These are phyloP conservation scores for Pelagia noctiluca DNA, from an alignment of 30 jellyfish, hydroid and myxozoan genomes.

Conservation along the genomic window DNA sequence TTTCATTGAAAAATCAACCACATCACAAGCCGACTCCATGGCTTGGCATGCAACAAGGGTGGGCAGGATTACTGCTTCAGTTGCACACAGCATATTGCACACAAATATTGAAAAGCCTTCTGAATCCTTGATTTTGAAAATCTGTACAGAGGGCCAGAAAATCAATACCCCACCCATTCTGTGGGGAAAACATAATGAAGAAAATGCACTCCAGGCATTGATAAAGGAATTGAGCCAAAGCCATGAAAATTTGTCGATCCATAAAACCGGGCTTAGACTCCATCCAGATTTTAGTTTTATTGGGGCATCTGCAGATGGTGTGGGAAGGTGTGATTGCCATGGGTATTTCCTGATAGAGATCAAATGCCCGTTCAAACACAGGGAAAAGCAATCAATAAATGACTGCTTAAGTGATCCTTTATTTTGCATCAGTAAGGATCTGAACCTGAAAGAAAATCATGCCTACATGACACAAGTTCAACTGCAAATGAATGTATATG, in stretches of 20 bases:
- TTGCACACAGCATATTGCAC: conserved; percentile 35
- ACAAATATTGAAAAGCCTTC: conserved; percentile 22
- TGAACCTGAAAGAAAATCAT: conserved; percentile 31
- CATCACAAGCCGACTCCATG: conserved; percentile 16
- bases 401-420: conserved; percentile 2
- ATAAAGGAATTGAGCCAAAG: background rate
- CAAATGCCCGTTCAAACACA: conserved; percentile 32
- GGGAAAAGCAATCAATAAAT: conserved; percentile 7
- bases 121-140: conserved; percentile 3
- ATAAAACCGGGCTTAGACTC: conserved; percentile 11
- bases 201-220: conserved; percentile 8
- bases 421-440: conserved; percentile 15
- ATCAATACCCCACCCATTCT: conserved; percentile 6
- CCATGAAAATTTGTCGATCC: conserved; percentile 8
- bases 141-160: background rate
- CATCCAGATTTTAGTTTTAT: conserved; percentile 13
- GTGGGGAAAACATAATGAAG: conserved; percentile 34
- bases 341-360: conserved; percentile 22
- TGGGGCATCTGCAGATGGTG: conserved; percentile 39
- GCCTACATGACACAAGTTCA: conserved; percentile 40
- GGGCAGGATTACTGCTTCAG: conserved; percentile 32
- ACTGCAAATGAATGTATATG: conserved; percentile 38
- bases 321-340: conserved; percentile 24
- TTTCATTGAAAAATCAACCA: conserved; percentile 3
- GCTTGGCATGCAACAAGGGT: conserved; percentile 30